A percentile compares a stretch with the other conserved stretches of the same genome.
phyloP scores from a whole-genome alignment of 2,888 invertebrate genomes.

The Galeruca laticollis region DNA sequence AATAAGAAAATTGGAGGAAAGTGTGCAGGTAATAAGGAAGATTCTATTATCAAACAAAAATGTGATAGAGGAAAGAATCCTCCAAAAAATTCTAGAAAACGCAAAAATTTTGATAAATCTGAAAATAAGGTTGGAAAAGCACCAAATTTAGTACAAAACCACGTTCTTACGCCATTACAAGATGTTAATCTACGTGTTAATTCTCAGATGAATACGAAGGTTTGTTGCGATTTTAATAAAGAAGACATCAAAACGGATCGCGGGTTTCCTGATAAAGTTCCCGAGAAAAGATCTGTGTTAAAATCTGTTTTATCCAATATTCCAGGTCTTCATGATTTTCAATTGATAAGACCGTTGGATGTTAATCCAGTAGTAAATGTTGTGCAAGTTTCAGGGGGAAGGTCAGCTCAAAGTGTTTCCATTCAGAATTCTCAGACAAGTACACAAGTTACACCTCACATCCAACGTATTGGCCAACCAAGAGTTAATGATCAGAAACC shows the following conservation, averaged over 20 bases:
- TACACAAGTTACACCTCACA: slow-evolving; percentile 67
- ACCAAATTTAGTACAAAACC: slow-evolving; percentile 50
- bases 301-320: slow-evolving; percentile 66
- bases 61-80: slow-evolving; percentile 50
- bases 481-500: slow-evolving; percentile 59
- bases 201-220: slow-evolving; percentile 39
- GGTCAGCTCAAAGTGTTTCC: slow-evolving; percentile 55
- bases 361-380: slow-evolving; percentile 64
- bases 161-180: slow-evolving; percentile 50
- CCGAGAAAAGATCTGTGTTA: slow-evolving; percentile 11
- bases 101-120: slow-evolving; percentile 47
- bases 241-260: slow-evolving; percentile 27
- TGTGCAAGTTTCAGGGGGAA: slow-evolving; percentile 63
- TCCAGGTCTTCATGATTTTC: slow-evolving; percentile 72
- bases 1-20: slow-evolving; percentile 36
- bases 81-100: slow-evolving; percentile 45
- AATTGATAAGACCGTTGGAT: slow-evolving; percentile 72
- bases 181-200: slow-evolving; percentile 52
- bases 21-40: slow-evolving; percentile 36
- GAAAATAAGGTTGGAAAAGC: slow-evolving; percentile 50
- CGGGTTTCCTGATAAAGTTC: slow-evolving; percentile 22
- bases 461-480: slow-evolving; percentile 67
- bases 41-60: slow-evolving; percentile 46
- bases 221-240: slow-evolving; percentile 39
- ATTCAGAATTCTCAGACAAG: slow-evolving; percentile 63